These are phyloP conservation scores for Manis javanica DNA, from an alignment of 2,797 vertebrate genomes.

Conservation along the genomic window DNA sequence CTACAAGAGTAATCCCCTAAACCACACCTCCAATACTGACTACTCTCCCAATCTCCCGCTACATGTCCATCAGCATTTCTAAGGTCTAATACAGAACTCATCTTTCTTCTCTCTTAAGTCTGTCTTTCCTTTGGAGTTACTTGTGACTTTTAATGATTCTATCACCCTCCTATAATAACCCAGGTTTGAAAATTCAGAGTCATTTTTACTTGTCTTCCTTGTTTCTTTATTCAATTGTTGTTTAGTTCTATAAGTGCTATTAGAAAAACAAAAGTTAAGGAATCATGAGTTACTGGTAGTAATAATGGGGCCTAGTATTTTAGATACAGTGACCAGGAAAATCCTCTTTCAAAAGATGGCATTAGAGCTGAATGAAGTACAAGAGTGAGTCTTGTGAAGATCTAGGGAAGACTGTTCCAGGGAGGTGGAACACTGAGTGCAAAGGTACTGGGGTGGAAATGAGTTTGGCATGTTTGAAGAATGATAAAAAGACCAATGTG, in stretches of 20 bases:
- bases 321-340: not conserved
- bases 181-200: not conserved
- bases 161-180: not conserved
- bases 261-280: not conserved
- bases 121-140: not conserved
- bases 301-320: not conserved
- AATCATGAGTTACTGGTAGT: not conserved
- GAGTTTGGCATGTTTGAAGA: not conserved
- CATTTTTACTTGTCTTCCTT: conserved; percentile 3
- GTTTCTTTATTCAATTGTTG: conserved; percentile 3
- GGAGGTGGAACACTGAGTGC: not conserved
- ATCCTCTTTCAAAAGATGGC: not conserved
- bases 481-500: not conserved
- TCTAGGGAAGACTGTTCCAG: not conserved
- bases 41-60: not conserved
- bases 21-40: not conserved
- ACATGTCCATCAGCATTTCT: not conserved
- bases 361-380: not conserved
- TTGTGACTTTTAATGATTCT: not conserved
- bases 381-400: not conserved
- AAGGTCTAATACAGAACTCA: not conserved
- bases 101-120: not conserved
- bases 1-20: not conserved
- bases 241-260: not conserved
- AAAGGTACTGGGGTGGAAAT: not conserved